phyloP scores from a whole-genome alignment of 2,888 invertebrate genomes.

The Yponomeuta sedellus region DNA sequence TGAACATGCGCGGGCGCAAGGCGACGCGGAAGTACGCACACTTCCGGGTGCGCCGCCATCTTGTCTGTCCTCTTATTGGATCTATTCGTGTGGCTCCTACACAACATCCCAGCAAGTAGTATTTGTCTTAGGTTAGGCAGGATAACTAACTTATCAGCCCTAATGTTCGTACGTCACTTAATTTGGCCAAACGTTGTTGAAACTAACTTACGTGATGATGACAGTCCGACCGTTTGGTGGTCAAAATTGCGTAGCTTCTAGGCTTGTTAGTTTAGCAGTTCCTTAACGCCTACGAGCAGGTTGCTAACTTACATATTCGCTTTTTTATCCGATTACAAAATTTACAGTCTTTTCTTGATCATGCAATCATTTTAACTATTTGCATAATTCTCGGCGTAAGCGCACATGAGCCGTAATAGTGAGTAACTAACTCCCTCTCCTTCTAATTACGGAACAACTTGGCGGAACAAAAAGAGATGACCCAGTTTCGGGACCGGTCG shows the following conservation, averaged over 20 bases:
- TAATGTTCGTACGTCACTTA: background rate
- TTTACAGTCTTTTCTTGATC: conserved; percentile 2
- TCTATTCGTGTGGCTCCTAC: background rate
- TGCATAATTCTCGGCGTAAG: conserved; percentile 12
- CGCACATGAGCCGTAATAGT: conserved; percentile 12
- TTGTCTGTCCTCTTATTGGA: conserved; percentile 31
- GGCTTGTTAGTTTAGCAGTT: too few relatives aligned
- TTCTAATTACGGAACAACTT: conserved; percentile 72
- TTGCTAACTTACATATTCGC: background rate
- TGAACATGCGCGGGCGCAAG: conserved; percentile 49
- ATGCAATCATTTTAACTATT: conserved; percentile 11
- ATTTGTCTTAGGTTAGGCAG: too few relatives aligned
- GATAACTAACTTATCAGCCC: background rate
- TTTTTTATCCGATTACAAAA: conserved; percentile 7
- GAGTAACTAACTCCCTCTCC: conserved; percentile 8
- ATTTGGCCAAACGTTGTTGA: too few relatives aligned
- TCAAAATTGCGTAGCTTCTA: too few relatives aligned
- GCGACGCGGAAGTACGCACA: conserved; percentile 68
- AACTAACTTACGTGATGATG: too few relatives aligned
- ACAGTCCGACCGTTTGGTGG: too few relatives aligned
- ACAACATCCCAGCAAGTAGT: background rate
- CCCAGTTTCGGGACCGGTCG: conserved; percentile 73
- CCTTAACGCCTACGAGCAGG: background rate
- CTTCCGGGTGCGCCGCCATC: conserved; percentile 69
- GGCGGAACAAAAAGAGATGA: conserved; percentile 76